phyloP scores from a whole-genome alignment of 2,888 invertebrate genomes.

The Strigamia crassipes region DNA sequence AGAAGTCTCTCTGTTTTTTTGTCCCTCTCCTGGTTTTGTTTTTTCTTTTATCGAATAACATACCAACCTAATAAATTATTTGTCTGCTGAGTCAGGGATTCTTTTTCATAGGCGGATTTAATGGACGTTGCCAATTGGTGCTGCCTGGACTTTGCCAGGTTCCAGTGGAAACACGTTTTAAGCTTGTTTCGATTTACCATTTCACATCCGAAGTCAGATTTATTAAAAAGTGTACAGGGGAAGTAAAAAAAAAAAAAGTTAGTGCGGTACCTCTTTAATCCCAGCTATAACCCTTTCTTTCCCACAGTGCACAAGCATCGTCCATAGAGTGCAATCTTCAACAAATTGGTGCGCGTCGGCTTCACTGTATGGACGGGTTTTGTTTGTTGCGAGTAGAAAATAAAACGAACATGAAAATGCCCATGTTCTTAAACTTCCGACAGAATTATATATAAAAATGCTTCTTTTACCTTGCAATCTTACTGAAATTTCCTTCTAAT shows the following conservation, averaged over 20 bases:
- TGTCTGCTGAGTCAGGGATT: constrained; percentile 13
- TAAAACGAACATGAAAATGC: too few relatives aligned
- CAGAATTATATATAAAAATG: background rate
- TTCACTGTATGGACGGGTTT: too few relatives aligned
- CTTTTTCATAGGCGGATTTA: background rate
- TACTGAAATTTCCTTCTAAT: background rate
- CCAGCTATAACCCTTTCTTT: too few relatives aligned
- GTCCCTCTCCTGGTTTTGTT: background rate
- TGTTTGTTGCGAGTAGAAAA: too few relatives aligned
- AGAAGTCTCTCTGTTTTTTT: background rate
- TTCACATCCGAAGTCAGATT: too few relatives aligned
- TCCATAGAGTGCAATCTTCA: too few relatives aligned
- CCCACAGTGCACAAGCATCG: too few relatives aligned
- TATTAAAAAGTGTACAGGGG: too few relatives aligned
- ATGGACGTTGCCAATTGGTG: constrained; percentile 10
- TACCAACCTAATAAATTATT: constrained; percentile 14
- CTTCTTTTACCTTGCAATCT: background rate
- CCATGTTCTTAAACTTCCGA: background rate
- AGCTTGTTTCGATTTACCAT: too few relatives aligned
- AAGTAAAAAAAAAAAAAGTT: too few relatives aligned
- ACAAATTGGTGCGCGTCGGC: too few relatives aligned
- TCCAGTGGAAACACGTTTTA: background rate
- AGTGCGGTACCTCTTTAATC: too few relatives aligned
- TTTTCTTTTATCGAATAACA: constrained; percentile 1
- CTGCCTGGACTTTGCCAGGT: background rate